Evolutionary conservation across 2,888 invertebrate genomes (phyloP).

Genomic region (Temnothorax unifasciatus): DNA sequence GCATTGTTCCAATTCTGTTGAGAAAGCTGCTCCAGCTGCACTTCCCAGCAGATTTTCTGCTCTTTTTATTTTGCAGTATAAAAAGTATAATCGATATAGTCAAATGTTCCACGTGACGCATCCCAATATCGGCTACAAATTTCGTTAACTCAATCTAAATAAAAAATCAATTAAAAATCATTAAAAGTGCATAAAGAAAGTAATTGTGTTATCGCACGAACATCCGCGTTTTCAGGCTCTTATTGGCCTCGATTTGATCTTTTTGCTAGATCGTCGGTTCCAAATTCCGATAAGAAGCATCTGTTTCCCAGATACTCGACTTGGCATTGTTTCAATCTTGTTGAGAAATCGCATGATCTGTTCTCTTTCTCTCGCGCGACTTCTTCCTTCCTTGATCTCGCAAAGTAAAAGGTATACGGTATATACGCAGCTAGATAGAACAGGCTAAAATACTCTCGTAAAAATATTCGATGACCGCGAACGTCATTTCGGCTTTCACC

Average conservation of each 20-base stretch:
- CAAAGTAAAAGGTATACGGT: not conserved
- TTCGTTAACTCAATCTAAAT: not conserved
- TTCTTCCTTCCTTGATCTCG: not conserved
- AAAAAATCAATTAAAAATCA: not conserved
- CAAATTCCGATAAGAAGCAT: not conserved
- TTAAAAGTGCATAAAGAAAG: not conserved
- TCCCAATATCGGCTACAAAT: not conserved
- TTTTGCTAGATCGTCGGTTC: not conserved
- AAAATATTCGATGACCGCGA: conserved; percentile 12
- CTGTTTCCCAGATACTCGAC: not conserved
- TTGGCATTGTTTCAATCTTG: conserved; percentile 26
- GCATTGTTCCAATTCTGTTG: conserved; percentile 14
- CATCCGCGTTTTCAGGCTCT: not conserved
- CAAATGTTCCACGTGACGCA: not conserved
- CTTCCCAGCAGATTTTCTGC: not conserved
- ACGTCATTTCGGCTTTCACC: conserved; percentile 37
- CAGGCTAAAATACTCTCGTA: not conserved
- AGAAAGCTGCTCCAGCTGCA: not conserved
- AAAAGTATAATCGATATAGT: not conserved
- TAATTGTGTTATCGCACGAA: not conserved
- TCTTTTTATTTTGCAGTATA: not conserved
- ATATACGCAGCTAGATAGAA: not conserved
- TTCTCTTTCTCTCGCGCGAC: conserved; percentile 14
- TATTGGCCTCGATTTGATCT: not conserved
- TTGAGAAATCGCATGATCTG: conserved; percentile 1